Percentiles rank a stretch among this genome's conserved stretches.
Evolutionary conservation across 2,113 vertebrate species (phyloP).

Genomic region (Bos taurus): DNA sequence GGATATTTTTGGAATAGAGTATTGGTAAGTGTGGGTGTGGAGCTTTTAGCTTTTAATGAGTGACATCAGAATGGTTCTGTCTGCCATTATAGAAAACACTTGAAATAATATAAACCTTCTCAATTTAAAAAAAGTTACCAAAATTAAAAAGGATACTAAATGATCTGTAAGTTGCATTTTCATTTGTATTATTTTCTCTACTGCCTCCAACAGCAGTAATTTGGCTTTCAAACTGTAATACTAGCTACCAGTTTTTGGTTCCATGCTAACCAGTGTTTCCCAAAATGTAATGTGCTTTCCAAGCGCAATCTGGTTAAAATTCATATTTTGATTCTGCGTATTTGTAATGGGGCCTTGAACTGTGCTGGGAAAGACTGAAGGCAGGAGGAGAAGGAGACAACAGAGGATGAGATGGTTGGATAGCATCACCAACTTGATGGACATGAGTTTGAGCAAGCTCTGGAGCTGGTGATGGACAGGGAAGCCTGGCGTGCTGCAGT

Average conservation of each 20-base stretch:
- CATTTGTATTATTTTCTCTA: neutral
- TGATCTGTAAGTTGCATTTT: neutral
- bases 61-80: neutral
- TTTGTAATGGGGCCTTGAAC: neutral
- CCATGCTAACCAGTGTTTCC: neutral
- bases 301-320: neutral
- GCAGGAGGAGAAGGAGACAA: neutral
- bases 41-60: slow-evolving; percentile 25
- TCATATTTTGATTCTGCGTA: neutral
- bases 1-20: slow-evolving; percentile 29
- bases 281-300: neutral
- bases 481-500: neutral
- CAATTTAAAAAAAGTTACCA: neutral
- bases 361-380: neutral
- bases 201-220: neutral
- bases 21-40: neutral
- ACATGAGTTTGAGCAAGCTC: neutral
- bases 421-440: neutral
- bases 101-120: neutral
- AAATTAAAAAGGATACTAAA: neutral
- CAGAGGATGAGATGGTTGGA: neutral
- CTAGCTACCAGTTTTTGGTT: neutral
- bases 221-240: neutral
- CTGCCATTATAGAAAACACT: neutral
- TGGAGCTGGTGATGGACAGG: neutral